A percentile compares a stretch with the other conserved stretches of the same genome.
Conservation (phyloP, 2,797 vertebrate genomes). For the Sitta carolinensis region DNA sequence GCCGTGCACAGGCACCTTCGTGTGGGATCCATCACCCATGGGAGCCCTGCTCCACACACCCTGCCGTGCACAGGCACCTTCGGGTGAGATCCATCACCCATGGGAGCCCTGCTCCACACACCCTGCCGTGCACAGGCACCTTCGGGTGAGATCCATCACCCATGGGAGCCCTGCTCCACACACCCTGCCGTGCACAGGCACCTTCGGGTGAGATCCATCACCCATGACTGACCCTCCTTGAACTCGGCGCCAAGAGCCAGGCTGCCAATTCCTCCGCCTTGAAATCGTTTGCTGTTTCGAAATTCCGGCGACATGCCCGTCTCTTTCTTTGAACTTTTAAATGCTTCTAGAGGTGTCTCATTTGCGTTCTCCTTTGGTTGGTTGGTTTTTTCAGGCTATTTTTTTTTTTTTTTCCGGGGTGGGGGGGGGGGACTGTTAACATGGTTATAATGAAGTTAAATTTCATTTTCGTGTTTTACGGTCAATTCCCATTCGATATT, state of each 20-base stretch:
- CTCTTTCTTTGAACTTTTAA: neutral
- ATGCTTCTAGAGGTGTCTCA: neutral
- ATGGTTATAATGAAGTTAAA: neutral
- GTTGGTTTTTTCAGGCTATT: neutral
- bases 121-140: neutral
- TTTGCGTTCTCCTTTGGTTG: neutral
- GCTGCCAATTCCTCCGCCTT: accelerated
- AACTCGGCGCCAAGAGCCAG: neutral
- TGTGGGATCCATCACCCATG: no score
- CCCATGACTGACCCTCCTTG: neutral
- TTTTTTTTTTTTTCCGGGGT: neutral
- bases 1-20: no score
- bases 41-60: no score
- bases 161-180: neutral
- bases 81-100: no score
- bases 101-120: neutral
- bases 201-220: neutral
- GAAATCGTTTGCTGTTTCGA: neutral
- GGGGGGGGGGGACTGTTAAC: neutral
- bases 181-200: neutral
- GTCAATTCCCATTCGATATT: neutral
- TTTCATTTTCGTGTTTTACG: neutral
- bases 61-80: no score
- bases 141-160: no score
- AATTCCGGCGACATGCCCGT: neutral